These are phyloP conservation scores for Darevskia nairensis DNA, from an alignment of 2,797 vertebrate species.

Conservation along the genomic window DNA sequence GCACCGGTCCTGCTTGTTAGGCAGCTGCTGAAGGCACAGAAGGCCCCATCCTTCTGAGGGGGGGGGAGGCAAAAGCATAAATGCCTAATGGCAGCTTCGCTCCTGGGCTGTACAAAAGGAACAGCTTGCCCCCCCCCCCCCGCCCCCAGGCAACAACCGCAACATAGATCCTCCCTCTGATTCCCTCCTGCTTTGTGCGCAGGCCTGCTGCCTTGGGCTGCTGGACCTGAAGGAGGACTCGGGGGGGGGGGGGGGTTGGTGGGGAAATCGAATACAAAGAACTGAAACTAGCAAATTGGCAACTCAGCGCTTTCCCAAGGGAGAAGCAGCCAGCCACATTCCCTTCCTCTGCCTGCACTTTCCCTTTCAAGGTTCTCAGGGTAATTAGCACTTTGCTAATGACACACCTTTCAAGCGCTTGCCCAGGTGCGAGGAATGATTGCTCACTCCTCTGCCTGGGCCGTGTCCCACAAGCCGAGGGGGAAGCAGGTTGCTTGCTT, in stretches of 20 bases:
- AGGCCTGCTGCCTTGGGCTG: not conserved
- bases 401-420: conserved; percentile 33
- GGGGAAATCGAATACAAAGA: not conserved
- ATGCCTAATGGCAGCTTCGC: no score
- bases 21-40: not conserved
- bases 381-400: conserved; percentile 22
- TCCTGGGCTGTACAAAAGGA: not conserved
- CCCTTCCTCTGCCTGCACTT: conserved; percentile 36
- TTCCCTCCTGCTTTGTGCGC: not conserved
- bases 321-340: conserved; percentile 29
- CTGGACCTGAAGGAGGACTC: not conserved
- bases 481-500: not conserved
- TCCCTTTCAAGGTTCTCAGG: conserved; percentile 33
- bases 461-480: conserved; percentile 26
- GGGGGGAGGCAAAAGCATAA: not conserved
- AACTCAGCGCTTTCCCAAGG: conserved; percentile 19
- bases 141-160: not conserved
- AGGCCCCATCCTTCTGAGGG: no score
- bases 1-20: no score
- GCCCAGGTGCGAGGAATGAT: conserved; percentile 34
- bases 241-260: not conserved
- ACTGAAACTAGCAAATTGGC: conserved; percentile 17
- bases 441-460: conserved; percentile 8
- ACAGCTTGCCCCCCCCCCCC: no score
- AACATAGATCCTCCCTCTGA: not conserved